These are phyloP conservation scores for Achroia grisella DNA, from an alignment of 1,140 invertebrate genomes.

Conservation along the genomic window DNA sequence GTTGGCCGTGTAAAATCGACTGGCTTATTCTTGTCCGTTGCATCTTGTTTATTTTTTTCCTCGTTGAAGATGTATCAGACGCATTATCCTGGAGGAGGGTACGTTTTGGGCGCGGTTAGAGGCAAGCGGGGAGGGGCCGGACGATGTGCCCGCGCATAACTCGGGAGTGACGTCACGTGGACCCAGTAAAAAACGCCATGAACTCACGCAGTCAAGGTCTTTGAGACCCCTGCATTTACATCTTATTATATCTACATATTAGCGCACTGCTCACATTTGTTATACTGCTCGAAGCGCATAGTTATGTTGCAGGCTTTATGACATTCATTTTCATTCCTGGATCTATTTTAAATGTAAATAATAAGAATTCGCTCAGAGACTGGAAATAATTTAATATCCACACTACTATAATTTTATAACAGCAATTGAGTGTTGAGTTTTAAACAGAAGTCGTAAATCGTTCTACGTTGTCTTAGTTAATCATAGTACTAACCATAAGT, in stretches of 20 bases:
- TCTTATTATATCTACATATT: conserved; percentile 33
- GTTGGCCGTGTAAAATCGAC: conserved; percentile 49
- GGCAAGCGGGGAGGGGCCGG: conserved; percentile 17
- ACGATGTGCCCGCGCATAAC: conserved; percentile 56
- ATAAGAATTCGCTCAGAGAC: neutral
- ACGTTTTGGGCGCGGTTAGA: conserved; percentile 42
- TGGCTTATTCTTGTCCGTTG: conserved; percentile 34
- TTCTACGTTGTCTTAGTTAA: neutral
- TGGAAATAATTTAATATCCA: neutral
- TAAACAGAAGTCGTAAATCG: neutral
- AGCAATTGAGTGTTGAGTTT: neutral
- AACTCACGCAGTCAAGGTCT: conserved; percentile 61
- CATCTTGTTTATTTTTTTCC: conserved; percentile 52
- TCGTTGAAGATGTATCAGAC: conserved; percentile 54
- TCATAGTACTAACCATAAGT: neutral
- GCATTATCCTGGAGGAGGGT: conserved; percentile 59
- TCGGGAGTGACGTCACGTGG: conserved; percentile 52
- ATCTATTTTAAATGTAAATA: neutral
- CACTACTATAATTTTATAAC: neutral
- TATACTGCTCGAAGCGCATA: conserved; percentile 15
- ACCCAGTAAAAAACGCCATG: conserved; percentile 56
- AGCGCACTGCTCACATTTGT: conserved; percentile 19
- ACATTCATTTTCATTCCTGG: neutral
- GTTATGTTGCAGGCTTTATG: conserved; percentile 5
- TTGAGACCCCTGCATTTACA: conserved; percentile 44